Base-by-base conservation (phyloP, 2,888 invertebrate genomes). In the Cheilosia pagana region DNA sequence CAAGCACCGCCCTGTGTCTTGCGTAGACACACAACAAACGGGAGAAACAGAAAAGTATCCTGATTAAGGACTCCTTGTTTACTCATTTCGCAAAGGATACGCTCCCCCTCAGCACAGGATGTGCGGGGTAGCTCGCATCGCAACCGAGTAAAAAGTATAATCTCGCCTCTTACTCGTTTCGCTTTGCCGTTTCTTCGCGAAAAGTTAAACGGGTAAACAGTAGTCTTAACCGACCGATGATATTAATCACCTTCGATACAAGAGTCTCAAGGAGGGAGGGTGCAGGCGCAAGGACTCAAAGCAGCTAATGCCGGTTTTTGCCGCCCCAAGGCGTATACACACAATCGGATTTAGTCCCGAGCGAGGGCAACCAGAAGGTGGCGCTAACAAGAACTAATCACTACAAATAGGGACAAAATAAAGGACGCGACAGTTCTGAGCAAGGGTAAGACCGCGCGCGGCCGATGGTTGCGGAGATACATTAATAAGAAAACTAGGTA, bases 361-460 rank as follows among this genome's bases (percentile, higher is more conserved):
- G 59, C 50, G 59, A n/a, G 55, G 72, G 59, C 53, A 28, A 72
- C n/a, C 50, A 39, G 63, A 55, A 70, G 72, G 74, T 79, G 83
- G 74, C 74, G 74, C 83, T 85, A 85, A 85, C 85, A 85, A 81
- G 85, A 81, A 85, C 85, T 81, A 85, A 85, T 85, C 85, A 81
- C 85, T 68, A 85, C 85, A 85, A 85, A 85, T 72, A 81, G 67
- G 79, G 75, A 67, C 63, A 55, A 55, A 39, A 62, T 68, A 71
- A 76, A 71, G 60, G 62, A 85, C 67, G 62, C 67, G 62, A 79
- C 74, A 74, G 41, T 67, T 63, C 67, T 25, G 21, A 43, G 57
- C 45, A 43, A 21, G 65, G 48, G 72, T 35, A 60, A 23, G 28
- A 19, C 31, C 48, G 10, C 19, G 52, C 31, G 1, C 19, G 23